Conservation (phyloP, 1,140 invertebrate genomes). For the Plectus sambesii region DNA sequence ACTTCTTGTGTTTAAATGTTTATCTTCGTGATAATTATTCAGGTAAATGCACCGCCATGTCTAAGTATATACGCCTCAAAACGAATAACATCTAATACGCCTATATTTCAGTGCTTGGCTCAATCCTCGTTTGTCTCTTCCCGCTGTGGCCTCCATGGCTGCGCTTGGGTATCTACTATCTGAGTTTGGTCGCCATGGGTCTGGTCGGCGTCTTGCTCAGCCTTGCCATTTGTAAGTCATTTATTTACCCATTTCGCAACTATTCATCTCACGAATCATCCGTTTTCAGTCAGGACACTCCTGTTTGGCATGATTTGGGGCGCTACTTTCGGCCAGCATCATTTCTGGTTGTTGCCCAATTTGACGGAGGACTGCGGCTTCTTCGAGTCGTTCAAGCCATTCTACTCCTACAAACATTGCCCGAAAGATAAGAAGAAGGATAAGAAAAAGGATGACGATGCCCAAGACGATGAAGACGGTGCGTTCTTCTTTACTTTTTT, state of each 20-base stretch:
- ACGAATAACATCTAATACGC: too few relatives aligned
- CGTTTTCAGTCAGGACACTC: slow-evolving; percentile 61
- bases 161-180: slow-evolving; percentile 86
- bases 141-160: slow-evolving; percentile 90
- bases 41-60: too few relatives aligned
- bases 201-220: slow-evolving; percentile 85
- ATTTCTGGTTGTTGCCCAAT: slow-evolving; percentile 93
- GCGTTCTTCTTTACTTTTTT: too few relatives aligned
- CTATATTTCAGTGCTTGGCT: slow-evolving; percentile 61
- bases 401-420: slow-evolving; percentile 58
- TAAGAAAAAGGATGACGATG: too few relatives aligned
- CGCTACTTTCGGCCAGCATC: slow-evolving; percentile 73
- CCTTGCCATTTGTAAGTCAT: slow-evolving; percentile 60
- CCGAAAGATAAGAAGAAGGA: too few relatives aligned
- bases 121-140: slow-evolving; percentile 90
- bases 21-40: slow-evolving; percentile 16
- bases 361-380: slow-evolving; percentile 96
- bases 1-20: too few relatives aligned
- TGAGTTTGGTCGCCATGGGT: slow-evolving; percentile 80
- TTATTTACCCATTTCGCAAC: slow-evolving; percentile 9
- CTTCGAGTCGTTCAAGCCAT: slow-evolving; percentile 92
- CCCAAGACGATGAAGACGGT: too few relatives aligned
- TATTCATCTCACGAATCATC: slow-evolving; percentile 14
- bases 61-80: too few relatives aligned
- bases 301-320: slow-evolving; percentile 84